phyloP scores from a whole-genome alignment of 1,140 invertebrate species.

The Calosoma granatense region DNA sequence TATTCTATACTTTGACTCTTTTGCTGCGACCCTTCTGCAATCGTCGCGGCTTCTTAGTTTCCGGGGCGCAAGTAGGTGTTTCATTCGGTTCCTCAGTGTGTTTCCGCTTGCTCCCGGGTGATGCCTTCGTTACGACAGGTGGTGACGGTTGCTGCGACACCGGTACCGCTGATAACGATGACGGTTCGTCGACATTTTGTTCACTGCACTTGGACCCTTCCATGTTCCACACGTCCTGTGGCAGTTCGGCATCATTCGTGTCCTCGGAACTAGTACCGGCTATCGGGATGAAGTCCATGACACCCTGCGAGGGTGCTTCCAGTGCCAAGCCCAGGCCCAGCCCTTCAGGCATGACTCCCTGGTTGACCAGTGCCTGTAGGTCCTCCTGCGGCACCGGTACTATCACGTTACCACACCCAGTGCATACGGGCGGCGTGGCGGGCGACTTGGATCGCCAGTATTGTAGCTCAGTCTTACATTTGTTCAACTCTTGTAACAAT shows the following conservation, averaged over 20 bases:
- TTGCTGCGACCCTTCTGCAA: conserved; percentile 18
- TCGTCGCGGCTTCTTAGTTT: conserved; percentile 18
- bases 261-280: conserved; percentile 15
- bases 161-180: neutral
- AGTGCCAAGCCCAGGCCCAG: conserved; percentile 24
- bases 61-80: conserved; percentile 12
- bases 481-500: conserved; percentile 77
- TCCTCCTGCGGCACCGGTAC: conserved; percentile 43
- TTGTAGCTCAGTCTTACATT: conserved; percentile 81
- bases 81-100: conserved; percentile 11
- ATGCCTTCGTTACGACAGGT: neutral
- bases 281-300: conserved; percentile 39
- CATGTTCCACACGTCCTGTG: neutral
- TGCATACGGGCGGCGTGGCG: conserved; percentile 50
- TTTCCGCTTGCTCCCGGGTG: conserved; percentile 16
- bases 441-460: conserved; percentile 81
- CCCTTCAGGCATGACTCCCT: conserved; percentile 46
- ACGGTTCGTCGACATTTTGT: conserved; percentile 9
- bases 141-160: conserved; percentile 8
- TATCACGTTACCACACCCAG: conserved; percentile 46
- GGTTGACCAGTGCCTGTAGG: conserved; percentile 47
- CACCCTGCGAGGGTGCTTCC: conserved; percentile 20
- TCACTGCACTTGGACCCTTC: conserved; percentile 4
- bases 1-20: conserved; percentile 18
- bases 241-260: conserved; percentile 5